Evolutionary conservation across 2,888 invertebrate species (phyloP), one percentile per base, ranked within the genome.

Genomic region (Mesorhabditis spiculigera): DNA sequence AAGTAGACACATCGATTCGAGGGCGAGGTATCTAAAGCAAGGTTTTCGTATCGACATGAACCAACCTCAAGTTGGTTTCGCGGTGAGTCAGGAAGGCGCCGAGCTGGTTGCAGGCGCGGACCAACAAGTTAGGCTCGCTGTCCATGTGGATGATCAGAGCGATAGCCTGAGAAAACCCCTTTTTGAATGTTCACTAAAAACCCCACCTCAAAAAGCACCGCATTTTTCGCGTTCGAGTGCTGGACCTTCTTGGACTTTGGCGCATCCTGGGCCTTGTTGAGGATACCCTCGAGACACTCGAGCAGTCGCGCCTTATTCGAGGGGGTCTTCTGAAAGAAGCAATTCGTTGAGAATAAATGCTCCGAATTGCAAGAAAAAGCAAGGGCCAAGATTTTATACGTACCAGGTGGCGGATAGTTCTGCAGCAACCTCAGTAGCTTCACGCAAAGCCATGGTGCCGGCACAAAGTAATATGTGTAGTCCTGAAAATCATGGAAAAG

Each of bases 231-330:
- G 90, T 99, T 99, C 66, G 97, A 96, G 88, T 99, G 98, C 89
- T 99, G 98, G 44, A 98, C 97, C 89, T 99, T 99, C 89, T 98
- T 99, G 66, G 97, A 98, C 88, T 96, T 96, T 44, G 97, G 97
- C 78, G 97, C 96, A 88, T 98, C 98, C 88, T 97, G 96, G 41
- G 97, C 97, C 68, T 82, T 83, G 75, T 84, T 86, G 66, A 85
- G 75, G 63, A 85, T 85, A 8, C 82, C 84, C 71, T 85, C 98
- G 83, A 99, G 89, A 85, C 97, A 98, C 89, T 98, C 98, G 85
- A 96, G 94, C 64, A 98, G 89, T 75, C 97, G 91, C 16, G 95
- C 95, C 77, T 95, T 90, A 4, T 98, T 95, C 50, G 95, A 95
- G 65, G 97, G 97, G 28, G 28, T 28, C 28, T 28, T 28, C 28